These are phyloP conservation scores for Tetramorium bicarinatum DNA, from an alignment of 2,888 invertebrate species.

Conservation along the genomic window DNA sequence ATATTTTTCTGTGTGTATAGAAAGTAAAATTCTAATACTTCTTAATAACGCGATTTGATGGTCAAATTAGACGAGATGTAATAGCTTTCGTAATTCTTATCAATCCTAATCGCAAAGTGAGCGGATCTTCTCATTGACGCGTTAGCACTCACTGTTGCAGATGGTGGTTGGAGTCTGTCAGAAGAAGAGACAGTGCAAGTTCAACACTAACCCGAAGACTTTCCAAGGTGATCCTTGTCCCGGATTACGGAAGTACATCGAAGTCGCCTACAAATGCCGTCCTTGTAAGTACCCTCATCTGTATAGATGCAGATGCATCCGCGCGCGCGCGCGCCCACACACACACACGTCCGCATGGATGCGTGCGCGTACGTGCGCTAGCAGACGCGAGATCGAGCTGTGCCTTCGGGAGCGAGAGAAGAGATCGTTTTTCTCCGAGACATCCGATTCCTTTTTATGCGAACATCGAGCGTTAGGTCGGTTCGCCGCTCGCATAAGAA, in stretches of 20 bases:
- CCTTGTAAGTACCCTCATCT: constrained; percentile 93
- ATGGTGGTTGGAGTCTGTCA: constrained; percentile 97
- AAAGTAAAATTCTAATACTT: not conserved
- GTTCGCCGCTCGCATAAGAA: constrained; percentile 46
- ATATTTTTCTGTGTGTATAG: too few relatives aligned
- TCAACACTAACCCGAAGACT: constrained; percentile 95
- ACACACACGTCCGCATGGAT: not conserved
- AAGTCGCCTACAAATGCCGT: constrained; percentile 98
- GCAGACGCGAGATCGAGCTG: constrained; percentile 35
- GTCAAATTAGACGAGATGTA: not conserved
- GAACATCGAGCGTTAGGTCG: constrained; percentile 63
- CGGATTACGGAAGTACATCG: constrained; percentile 96
- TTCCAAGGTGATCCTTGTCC: constrained; percentile 97
- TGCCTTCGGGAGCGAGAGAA: constrained; percentile 22
- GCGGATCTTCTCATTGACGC: constrained; percentile 87
- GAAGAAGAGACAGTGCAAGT: constrained; percentile 96
- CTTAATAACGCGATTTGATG: not conserved
- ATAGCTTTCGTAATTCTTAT: constrained; percentile 14
- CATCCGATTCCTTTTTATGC: constrained; percentile 67
- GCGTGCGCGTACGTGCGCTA: constrained; percentile 35
- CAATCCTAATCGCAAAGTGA: constrained; percentile 71
- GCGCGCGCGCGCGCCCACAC: not conserved
- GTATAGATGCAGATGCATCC: not conserved
- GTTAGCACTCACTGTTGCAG: constrained; percentile 96
- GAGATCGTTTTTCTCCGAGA: constrained; percentile 55